These are phyloP conservation scores for Pygmarrhopalites habei DNA, from an alignment of 1,140 invertebrate species.

Conservation along the genomic window DNA sequence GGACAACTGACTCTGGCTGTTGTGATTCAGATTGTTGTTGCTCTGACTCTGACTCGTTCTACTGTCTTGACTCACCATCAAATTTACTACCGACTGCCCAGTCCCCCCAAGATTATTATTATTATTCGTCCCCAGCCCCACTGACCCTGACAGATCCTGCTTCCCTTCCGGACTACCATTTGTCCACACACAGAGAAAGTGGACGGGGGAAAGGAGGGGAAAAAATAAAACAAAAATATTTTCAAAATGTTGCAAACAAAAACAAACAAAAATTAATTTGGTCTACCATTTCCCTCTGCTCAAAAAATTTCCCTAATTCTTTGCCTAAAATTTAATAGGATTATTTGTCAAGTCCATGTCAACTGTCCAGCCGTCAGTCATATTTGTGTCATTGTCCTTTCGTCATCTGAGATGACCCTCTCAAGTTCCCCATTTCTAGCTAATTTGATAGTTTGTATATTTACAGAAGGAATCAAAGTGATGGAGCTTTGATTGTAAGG, in stretches of 20 bases:
- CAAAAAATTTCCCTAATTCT: too few species aligned
- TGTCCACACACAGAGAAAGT: slow-evolving; percentile 15
- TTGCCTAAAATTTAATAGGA: too few species aligned
- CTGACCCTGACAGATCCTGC: slow-evolving; percentile 24
- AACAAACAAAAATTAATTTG: too few species aligned
- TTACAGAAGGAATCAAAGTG: too few species aligned
- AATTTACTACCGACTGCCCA: slow-evolving; percentile 6
- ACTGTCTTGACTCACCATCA: background rate
- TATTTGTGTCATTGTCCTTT: too few species aligned
- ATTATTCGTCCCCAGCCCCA: slow-evolving; percentile 1
- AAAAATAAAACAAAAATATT: slow-evolving; percentile 9
- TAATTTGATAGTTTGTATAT: too few species aligned
- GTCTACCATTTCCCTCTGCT: too few species aligned
- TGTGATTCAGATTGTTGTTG: slow-evolving; percentile 9
- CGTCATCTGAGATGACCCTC: too few species aligned
- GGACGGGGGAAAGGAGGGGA: slow-evolving; percentile 1
- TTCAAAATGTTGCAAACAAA: background rate
- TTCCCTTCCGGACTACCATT: slow-evolving; percentile 34
- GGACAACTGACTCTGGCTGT: slow-evolving; percentile 44
- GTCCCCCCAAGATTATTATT: slow-evolving; percentile 21
- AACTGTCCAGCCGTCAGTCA: too few species aligned
- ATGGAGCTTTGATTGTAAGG: too few species aligned
- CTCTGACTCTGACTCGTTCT: background rate
- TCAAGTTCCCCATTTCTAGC: too few species aligned
- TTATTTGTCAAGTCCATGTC: too few species aligned